Percentiles rank a stretch among this genome's conserved stretches.
Evolutionary conservation across 2,888 invertebrate genomes (phyloP).

Genomic region (Thymelicus lineola): DNA sequence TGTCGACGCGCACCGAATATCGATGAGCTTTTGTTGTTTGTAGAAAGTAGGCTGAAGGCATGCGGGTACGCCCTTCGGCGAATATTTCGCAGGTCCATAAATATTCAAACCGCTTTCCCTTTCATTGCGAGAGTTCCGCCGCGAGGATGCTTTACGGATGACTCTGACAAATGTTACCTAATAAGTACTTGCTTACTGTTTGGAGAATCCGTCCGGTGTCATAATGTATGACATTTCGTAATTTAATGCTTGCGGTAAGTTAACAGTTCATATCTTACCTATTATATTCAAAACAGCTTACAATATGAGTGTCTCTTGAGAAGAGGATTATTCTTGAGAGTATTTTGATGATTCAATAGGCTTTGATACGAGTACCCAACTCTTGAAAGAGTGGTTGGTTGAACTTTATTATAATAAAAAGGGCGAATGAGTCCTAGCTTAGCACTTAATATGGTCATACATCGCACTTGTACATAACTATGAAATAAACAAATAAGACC

Average conservation of each 20-base stretch:
- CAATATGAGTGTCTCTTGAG: background rate
- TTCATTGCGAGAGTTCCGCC: conserved; percentile 74
- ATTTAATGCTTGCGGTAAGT: conserved; percentile 50
- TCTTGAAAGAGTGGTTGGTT: no score
- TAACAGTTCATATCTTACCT: background rate
- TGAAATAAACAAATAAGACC: no score
- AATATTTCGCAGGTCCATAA: conserved; percentile 81
- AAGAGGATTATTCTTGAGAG: background rate
- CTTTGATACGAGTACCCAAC: no score
- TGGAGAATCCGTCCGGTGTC: conserved; percentile 65
- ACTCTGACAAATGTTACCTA: conserved; percentile 74
- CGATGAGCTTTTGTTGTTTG: conserved; percentile 81
- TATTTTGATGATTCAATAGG: no score
- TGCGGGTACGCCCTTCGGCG: conserved; percentile 83
- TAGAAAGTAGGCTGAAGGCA: conserved; percentile 76
- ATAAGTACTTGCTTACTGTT: conserved; percentile 51
- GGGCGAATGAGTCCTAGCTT: no score
- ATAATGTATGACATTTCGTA: conserved; percentile 62
- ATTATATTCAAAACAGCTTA: background rate
- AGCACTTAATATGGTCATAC: no score
- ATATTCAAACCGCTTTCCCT: conserved; percentile 80
- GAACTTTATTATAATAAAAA: no score
- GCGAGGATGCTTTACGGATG: conserved; percentile 55
- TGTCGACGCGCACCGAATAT: conserved; percentile 71
- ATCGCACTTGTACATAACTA: no score